These are phyloP conservation scores for Tiaroga cobitis DNA, from an alignment of 2,797 vertebrate genomes.

Conservation along the genomic window DNA sequence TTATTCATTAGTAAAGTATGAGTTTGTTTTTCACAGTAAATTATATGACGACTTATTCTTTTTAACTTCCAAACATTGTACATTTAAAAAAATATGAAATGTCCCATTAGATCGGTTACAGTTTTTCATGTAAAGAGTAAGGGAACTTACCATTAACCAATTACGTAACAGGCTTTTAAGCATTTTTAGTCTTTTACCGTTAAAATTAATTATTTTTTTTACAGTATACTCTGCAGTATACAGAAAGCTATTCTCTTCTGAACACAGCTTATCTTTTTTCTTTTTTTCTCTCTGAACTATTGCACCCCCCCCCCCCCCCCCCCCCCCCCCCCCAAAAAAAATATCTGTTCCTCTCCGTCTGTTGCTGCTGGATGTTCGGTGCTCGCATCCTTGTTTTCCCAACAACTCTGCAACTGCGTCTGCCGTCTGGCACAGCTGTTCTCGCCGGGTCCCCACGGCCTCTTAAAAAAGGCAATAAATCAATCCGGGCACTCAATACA, in stretches of 20 bases:
- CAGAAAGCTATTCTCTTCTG: neutral
- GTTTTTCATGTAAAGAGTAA: neutral
- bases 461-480: constrained; percentile 89
- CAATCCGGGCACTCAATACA: constrained; percentile 87
- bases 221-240: neutral
- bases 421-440: constrained; percentile 83
- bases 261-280: neutral
- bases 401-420: constrained; percentile 72
- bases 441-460: constrained; percentile 77
- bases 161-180: neutral
- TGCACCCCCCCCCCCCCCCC: neutral
- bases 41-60: neutral
- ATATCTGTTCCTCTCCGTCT: constrained; percentile 48
- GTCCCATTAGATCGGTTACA: neutral
- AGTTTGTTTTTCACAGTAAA: neutral
- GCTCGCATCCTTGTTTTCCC: constrained; percentile 80
- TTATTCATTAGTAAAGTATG: neutral
- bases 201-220: neutral
- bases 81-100: neutral
- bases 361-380: constrained; percentile 73
- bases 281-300: neutral
- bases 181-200: neutral
- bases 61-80: neutral
- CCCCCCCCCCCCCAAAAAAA: neutral
- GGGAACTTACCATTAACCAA: neutral